phyloP scores from a whole-genome alignment of 2,113 vertebrate genomes.

The Tychaedon coryphoeus region DNA sequence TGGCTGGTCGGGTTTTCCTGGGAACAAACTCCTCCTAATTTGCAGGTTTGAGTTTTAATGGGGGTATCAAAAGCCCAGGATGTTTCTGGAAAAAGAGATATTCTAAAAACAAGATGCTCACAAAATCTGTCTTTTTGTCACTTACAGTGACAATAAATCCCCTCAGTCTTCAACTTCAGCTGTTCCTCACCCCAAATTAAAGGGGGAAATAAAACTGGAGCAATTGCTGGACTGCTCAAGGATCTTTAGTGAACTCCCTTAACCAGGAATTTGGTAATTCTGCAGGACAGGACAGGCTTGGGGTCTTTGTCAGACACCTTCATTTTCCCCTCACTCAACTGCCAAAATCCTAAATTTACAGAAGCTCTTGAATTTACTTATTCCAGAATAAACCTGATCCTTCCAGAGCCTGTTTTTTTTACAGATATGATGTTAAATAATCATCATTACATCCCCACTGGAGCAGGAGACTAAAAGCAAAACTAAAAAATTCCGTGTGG shows the following conservation, averaged over 20 bases:
- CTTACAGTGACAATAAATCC: background rate
- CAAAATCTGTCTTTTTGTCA: background rate
- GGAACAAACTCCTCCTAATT: background rate
- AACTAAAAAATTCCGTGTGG: fast-evolving
- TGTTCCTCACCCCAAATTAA: background rate
- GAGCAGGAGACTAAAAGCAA: background rate
- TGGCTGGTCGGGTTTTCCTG: background rate
- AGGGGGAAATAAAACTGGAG: background rate
- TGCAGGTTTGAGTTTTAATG: background rate
- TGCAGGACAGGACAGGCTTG: background rate
- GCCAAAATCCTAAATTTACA: background rate
- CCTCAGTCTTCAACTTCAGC: background rate
- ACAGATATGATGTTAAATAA: background rate
- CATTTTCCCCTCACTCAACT: background rate
- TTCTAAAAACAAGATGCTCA: background rate
- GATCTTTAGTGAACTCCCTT: background rate
- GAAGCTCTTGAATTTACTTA: background rate
- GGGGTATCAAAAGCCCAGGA: background rate
- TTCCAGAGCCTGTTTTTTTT: background rate
- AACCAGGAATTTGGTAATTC: background rate
- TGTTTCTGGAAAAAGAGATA: background rate
- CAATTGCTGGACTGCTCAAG: background rate
- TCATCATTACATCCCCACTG: background rate
- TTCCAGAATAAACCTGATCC: background rate
- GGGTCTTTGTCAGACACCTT: background rate